A percentile compares a stretch with the other conserved stretches of the same genome.
Conservation (phyloP, 2,888 invertebrate genomes). For the Lithophane leautieri region DNA sequence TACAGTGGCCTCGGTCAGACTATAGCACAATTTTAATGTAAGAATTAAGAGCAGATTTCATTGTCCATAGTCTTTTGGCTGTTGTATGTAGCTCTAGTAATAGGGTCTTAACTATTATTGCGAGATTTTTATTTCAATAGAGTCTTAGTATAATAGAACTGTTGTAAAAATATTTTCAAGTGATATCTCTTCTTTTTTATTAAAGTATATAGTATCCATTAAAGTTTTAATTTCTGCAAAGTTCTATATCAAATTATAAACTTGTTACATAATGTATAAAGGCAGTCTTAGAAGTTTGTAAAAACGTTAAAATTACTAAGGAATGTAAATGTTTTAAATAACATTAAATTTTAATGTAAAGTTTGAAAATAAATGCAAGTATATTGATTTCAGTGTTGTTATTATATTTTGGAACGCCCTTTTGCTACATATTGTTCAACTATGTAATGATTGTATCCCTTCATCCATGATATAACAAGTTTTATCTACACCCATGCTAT, state of each 20-base stretch:
- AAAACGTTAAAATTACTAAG: constrained; percentile 66
- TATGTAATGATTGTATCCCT: neutral
- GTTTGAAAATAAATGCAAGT: constrained; percentile 72
- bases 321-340: constrained; percentile 69
- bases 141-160: neutral
- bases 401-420: constrained; percentile 29
- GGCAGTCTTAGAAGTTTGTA: constrained; percentile 64
- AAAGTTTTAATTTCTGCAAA: constrained; percentile 31
- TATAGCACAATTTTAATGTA: neutral
- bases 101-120: neutral
- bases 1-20: neutral
- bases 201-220: constrained; percentile 4
- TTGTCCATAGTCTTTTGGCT: neutral
- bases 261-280: constrained; percentile 65
- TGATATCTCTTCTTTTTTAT: neutral
- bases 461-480: neutral
- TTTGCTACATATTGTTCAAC: neutral
- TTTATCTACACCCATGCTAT: too few species aligned
- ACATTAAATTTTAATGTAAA: constrained; percentile 72
- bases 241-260: constrained; percentile 59
- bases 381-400: constrained; percentile 61
- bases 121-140: neutral
- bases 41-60: neutral
- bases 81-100: constrained; percentile 1
- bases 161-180: constrained; percentile 6